These are phyloP conservation scores for Emys orbicularis DNA, from an alignment of 2,797 vertebrate species.

Conservation along the genomic window DNA sequence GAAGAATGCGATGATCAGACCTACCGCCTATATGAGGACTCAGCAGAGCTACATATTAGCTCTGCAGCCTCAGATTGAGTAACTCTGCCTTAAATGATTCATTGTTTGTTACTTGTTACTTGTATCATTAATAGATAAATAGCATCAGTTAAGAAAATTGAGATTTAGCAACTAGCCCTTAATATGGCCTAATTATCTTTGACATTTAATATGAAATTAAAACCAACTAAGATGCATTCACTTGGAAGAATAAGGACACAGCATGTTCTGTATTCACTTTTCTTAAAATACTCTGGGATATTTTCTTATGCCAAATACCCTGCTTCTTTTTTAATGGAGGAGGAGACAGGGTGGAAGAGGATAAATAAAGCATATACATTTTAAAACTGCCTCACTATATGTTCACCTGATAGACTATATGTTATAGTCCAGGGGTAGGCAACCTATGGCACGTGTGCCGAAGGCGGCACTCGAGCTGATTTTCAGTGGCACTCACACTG, in stretches of 20 bases:
- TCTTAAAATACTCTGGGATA: slow-evolving; percentile 7
- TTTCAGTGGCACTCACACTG: too few relatives aligned
- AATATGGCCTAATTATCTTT: neutral
- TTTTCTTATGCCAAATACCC: neutral
- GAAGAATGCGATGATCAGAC: neutral
- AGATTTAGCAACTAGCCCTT: slow-evolving; percentile 8
- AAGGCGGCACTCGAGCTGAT: too few relatives aligned
- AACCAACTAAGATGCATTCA: slow-evolving; percentile 1
- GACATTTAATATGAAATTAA: neutral
- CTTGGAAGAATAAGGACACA: neutral
- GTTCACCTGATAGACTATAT: neutral
- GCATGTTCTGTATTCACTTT: neutral
- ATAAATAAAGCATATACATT: neutral
- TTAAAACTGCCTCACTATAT: neutral
- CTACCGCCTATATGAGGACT: neutral
- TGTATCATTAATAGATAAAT: slow-evolving; percentile 23
- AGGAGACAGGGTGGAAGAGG: neutral
- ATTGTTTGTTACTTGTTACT: neutral
- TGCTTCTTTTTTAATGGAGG: neutral
- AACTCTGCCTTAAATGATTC: neutral
- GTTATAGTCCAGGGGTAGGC: neutral
- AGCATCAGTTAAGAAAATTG: neutral
- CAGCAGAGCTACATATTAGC: neutral
- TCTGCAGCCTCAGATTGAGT: neutral
- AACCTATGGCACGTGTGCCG: too few relatives aligned